Conservation (phyloP, 2,113 vertebrate genomes). For the Pelecanus crispus region DNA sequence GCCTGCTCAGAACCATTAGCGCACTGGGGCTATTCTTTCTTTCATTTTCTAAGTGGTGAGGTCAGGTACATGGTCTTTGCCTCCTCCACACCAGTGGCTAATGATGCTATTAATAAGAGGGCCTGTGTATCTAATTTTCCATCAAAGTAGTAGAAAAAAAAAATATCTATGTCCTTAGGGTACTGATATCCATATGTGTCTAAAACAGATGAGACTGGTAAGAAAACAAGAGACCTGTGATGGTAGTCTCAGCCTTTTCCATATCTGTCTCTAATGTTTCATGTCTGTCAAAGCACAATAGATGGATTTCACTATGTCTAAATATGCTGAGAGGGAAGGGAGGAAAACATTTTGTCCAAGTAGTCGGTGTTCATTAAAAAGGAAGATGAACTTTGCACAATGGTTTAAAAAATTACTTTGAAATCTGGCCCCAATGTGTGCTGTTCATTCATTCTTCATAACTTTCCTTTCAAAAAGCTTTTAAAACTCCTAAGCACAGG, state of each 20-base stretch:
- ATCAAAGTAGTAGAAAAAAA: background rate
- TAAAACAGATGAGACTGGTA: background rate
- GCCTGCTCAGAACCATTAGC: background rate
- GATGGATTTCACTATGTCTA: background rate
- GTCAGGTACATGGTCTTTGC: background rate
- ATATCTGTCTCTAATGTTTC: background rate
- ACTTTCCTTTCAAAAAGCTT: slow-evolving; percentile 32
- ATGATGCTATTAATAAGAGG: background rate
- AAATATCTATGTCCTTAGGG: background rate
- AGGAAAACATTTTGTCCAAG: background rate
- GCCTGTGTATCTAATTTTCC: background rate
- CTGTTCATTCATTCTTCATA: slow-evolving; percentile 21
- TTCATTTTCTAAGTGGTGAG: background rate
- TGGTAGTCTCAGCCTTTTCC: background rate
- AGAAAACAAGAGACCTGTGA: background rate
- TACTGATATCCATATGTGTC: background rate
- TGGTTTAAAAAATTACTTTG: background rate
- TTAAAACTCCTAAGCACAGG: background rate
- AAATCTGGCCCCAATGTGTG: background rate
- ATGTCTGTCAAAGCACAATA: background rate
- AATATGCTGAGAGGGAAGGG: background rate
- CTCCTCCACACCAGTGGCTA: background rate
- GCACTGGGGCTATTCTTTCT: background rate
- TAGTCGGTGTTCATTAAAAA: background rate
- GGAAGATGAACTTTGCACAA: background rate